A percentile compares a stretch with the other conserved stretches of the same genome.
phyloP scores from a whole-genome alignment of 2,797 vertebrate genomes.

The Amazonetta brasiliensis region DNA sequence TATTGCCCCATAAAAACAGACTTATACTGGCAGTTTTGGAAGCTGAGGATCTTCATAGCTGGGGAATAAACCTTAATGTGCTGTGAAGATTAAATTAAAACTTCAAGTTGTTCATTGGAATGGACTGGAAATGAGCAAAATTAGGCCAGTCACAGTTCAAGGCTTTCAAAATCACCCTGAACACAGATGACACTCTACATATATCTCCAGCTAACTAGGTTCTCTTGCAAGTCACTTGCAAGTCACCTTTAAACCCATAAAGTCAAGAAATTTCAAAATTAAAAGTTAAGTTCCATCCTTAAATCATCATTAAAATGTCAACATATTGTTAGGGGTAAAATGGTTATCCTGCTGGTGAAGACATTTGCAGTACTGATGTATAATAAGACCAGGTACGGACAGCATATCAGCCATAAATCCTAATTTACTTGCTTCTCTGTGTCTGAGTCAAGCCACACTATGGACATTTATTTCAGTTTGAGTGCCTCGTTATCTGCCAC shows the following conservation, averaged over 20 bases:
- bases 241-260: neutral
- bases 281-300: neutral
- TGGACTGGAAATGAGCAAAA: neutral
- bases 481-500: neutral
- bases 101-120: neutral
- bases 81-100: neutral
- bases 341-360: neutral
- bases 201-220: neutral
- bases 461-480: slow-evolving; percentile 3
- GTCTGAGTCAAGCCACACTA: neutral
- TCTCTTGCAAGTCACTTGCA: neutral
- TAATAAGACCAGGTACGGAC: neutral
- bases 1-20: neutral
- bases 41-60: neutral
- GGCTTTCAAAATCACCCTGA: neutral
- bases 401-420: neutral
- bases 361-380: neutral
- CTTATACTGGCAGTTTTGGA: neutral
- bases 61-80: neutral
- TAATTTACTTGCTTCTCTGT: slow-evolving; percentile 5
- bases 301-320: neutral
- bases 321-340: neutral
- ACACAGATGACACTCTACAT: neutral
- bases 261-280: neutral
- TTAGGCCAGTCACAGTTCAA: neutral